Evolutionary conservation across 2,888 invertebrate genomes (phyloP), one percentile per base, ranked within the genome.

Genomic region (Lottia gigantea): DNA sequence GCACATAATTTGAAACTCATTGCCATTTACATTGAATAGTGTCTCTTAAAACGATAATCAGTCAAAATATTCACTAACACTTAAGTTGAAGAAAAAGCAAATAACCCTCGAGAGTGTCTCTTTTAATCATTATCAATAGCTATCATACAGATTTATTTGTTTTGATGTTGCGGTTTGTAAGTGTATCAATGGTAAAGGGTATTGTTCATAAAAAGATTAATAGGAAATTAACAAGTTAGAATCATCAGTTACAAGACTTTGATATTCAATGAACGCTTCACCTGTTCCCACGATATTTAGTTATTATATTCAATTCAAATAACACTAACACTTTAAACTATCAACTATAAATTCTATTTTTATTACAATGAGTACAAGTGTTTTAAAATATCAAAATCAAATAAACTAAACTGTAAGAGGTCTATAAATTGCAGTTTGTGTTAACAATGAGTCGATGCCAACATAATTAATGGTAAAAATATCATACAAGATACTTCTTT

Each of bases 61-160:
- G 55, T 55, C 55, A 55, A 23, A 55, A 55, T 55, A 55, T 55
- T 55, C 55, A 55, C 55, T 16, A 55, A 55, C 55, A 55, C 55
- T 23, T 23, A 55, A 55, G 55, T 14, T 55, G 14, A 55, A 55
- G 55, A 23, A 55, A 23, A 55, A 19, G 55, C 55, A 55, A 55
- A 55, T 55, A 55, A 23, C 55, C 55, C 55, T 55, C 23, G 55
- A 55, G 55, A 23, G 55, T 55, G 23, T 55, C 55, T 40, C 40
- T 40, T 40, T 40, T 40, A 40, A 40, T 40, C 40, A 40, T 40
- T 40, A 40, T 40, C 40, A 40, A 40, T 40, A 40, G 40, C 40
- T 40, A 40, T 40, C 40, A 40, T 40, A 40, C 40, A 40, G 40
- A 40, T 55, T 55, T 55, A 55, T 55, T 55, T 55, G 55, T 55